phyloP scores from a whole-genome alignment of 2,888 invertebrate species.

The Hypercompe scribonia region DNA sequence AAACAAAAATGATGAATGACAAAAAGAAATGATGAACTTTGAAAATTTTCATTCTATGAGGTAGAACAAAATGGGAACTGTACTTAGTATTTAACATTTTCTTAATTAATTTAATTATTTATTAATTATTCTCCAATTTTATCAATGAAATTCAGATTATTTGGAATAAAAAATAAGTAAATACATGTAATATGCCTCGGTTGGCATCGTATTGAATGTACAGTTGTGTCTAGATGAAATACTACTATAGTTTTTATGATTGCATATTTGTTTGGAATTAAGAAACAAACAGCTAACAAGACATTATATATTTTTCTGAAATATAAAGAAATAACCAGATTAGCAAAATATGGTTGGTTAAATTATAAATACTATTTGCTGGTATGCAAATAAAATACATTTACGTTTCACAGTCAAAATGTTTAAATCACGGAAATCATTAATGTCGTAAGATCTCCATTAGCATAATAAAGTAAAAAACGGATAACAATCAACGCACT shows the following conservation, averaged over 20 bases:
- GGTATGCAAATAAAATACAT: conserved; percentile 10
- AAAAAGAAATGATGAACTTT: no score
- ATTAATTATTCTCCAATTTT: no score
- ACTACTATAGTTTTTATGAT: background rate
- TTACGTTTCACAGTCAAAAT: conserved; percentile 18
- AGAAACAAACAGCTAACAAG: background rate
- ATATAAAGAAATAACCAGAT: background rate
- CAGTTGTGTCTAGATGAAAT: background rate
- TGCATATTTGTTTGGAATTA: background rate
- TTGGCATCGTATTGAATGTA: no score
- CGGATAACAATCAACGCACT: conserved; percentile 8
- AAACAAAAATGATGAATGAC: no score
- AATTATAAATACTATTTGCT: background rate
- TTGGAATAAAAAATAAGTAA: no score
- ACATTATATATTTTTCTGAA: no score
- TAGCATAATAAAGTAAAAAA: conserved; percentile 36
- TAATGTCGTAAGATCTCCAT: conserved; percentile 34
- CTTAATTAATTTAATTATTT: background rate
- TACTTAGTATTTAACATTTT: background rate
- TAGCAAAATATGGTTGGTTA: background rate
- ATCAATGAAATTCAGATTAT: no score
- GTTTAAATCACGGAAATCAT: conserved; percentile 35
- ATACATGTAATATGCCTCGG: no score
- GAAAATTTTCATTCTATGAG: background rate
- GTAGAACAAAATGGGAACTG: background rate